Evolutionary conservation across 2,113 vertebrate genomes (phyloP), one percentile per base, ranked within the genome.

Genomic region (Chamaetylas fuelleborni): DNA sequence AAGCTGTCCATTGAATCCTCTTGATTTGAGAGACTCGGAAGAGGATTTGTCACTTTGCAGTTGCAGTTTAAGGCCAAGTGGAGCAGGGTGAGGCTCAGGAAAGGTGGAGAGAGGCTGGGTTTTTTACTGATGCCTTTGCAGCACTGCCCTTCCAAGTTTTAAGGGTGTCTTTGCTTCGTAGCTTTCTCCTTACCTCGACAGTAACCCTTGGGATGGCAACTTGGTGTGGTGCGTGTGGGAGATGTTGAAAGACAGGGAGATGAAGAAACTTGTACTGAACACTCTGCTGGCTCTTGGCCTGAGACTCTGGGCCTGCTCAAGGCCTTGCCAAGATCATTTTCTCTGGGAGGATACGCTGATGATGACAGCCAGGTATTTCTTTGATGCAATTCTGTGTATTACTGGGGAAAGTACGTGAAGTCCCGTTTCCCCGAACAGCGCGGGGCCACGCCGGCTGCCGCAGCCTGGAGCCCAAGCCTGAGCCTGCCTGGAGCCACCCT

Each of bases 281-380:
- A 3, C 43, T 43, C 13, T 36, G 73, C 14, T 96, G 95, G 92
- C 92, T 84, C 60, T 11, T 3, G 69, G 81, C 89, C 96, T 42
- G 84, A 51, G 82, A 78, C 1, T 0, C 69, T 42, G 25, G 80
- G 76, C 77, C 67, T 3, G 5, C 84, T 62, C 25, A 1, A 11
- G 69, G 64, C n/a, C 69, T 69, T 95, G 93, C 91, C 96, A 95
- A 71, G 84, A 78, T 60, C 6, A 0, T 81, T 86, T 81, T 78
- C 4, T 0, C 90, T 56, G 93, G 95, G 95, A 94, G 87, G 90
- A 84, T 91, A 66, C 8, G 2, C 61, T 2, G 26, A 78, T 51
- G 92, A 81, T 93, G 93, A 94, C 93, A 96, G 94, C 58, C 91
- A 95, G 93, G 83, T 86, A 92, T 96, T 85, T 86, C 86, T 74